phyloP scores from a whole-genome alignment of 1,140 invertebrate genomes.

The Drosophila subobscura region DNA sequence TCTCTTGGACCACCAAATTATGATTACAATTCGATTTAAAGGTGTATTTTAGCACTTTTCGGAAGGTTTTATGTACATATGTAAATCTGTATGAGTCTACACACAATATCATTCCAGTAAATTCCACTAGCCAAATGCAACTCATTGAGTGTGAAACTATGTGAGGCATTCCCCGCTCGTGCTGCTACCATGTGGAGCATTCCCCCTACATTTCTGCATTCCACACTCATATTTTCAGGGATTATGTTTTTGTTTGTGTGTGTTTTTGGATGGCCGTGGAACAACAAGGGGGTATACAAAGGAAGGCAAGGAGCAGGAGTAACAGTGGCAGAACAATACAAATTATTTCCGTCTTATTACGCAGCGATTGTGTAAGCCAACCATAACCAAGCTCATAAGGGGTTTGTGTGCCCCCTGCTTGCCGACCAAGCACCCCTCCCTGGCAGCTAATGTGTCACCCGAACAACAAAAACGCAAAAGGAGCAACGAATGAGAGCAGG shows the following conservation, averaged over 20 bases:
- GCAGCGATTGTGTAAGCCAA: constrained; percentile 69
- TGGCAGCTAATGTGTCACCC: constrained; percentile 46
- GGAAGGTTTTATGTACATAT: neutral
- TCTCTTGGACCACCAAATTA: too few relatives aligned
- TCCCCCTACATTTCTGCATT: constrained; percentile 22
- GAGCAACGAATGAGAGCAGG: neutral
- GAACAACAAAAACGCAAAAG: constrained; percentile 6
- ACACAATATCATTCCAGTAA: neutral
- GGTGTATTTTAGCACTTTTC: too few relatives aligned
- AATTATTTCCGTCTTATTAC: constrained; percentile 80
- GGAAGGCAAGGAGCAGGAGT: constrained; percentile 7
- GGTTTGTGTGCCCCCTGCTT: constrained; percentile 9
- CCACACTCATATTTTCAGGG: constrained; percentile 17
- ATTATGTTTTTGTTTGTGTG: constrained; percentile 27
- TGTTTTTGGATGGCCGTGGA: constrained; percentile 3
- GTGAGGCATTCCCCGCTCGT: constrained; percentile 19
- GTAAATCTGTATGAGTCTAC: constrained; percentile 1
- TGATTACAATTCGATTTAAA: too few relatives aligned
- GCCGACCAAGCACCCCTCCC: too few relatives aligned
- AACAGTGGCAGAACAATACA: constrained; percentile 52
- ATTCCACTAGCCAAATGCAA: constrained; percentile 6
- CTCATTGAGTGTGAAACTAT: constrained; percentile 33
- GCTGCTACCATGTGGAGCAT: constrained; percentile 11
- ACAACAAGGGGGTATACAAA: constrained; percentile 22
- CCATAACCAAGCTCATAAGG: constrained; percentile 61